Evolutionary conservation across 2,113 vertebrate genomes (phyloP), one percentile per base, ranked within the genome.

Genomic region (Calypte anna): DNA sequence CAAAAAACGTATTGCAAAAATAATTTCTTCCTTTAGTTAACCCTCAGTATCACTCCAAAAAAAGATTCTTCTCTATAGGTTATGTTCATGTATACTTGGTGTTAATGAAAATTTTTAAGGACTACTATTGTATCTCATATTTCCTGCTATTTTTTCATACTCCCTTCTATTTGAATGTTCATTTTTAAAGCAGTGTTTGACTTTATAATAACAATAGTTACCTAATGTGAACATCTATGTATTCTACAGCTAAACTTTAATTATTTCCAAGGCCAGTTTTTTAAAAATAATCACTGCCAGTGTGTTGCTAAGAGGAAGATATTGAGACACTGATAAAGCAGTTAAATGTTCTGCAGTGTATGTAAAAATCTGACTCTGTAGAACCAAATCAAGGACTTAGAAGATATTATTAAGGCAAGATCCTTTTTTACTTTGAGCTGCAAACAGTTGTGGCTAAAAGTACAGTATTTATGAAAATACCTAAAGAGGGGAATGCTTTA

Each of bases 221-320:
- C 30, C 84, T 85, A 90, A 44, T 20, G 28, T 75, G 58, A 95
- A n/a, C 78, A 50, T 46, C 23, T 22, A 94, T 63, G 80, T 82
- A 94, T 78, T 91, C 64, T 77, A 61, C 64, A 96, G 57, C 87
- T 96, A 85, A 88, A 40, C 83, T 96, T 97, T 96, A 97, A 95
- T 97, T 82, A 95, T 77, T 97, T 97, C 94, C 43, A 90, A 95
- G 63, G 85, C 89, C 96, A 96, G 66, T 51, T 85, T 98, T 97
- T 98, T 98, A 94, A 97, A 98, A 98, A 98, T 98, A 98, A 98
- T 98, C 98, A 98, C 68, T 98, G 96, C 88, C 97, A 96, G 38
- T 95, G 75, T 69, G 96, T 91, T 97, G 90, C 97, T 98, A 96
- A 97, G 77, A 97, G 86, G 92, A 97, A 98, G 98, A 96, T 98